Base-by-base conservation (phyloP, 2,113 vertebrate species). In the Pogona vitticeps region DNA sequence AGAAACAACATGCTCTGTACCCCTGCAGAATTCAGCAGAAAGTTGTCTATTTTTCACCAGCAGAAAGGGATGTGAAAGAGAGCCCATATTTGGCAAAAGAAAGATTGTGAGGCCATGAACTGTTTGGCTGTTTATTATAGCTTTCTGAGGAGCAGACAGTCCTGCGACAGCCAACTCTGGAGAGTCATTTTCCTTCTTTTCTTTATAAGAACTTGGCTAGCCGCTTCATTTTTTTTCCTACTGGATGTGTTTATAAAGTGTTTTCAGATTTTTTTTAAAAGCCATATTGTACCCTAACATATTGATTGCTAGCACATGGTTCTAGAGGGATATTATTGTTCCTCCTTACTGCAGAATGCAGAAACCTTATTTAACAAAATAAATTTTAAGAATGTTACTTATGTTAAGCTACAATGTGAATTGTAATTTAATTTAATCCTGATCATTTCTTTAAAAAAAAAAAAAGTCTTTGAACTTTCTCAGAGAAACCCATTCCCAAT, bases 21-120 rank as follows among this genome's bases (percentile, higher is more conserved):
- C 36, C 28, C 31, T 0, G 0, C 6, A 2, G 21, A 73, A 52
- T 70, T n/a, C 61, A 14, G 0, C 1, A 28, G 0, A 1, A 59
- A 10, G 36, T 77, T 1, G 0, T 10, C 85, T 86, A 82, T 71
- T 81, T 80, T 3, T 36, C 46, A 78, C 52, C 68, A 12, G 42
- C 71, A 73, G 6, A 2, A 28, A 21, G 0, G 28, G 7, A 85
- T 83, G 65, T 2, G 77, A 81, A 83, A 84, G 17, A 3, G 67
- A 72, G 38, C 7, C 2, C 0, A 15, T 23, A 33, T 31, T 61
- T 82, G 72, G 1, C 18, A 63, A 40, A 72, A 82, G 46, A 12
- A 0, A 0, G 8, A 52, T 5, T 52, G 46, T 52, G 61, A 88
- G 1, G 12, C 3, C 36, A 23, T 1, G 1, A 61, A 52, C 7